Conservation (phyloP, 2,797 vertebrate genomes). For the Petrocephalus sullivani region DNA sequence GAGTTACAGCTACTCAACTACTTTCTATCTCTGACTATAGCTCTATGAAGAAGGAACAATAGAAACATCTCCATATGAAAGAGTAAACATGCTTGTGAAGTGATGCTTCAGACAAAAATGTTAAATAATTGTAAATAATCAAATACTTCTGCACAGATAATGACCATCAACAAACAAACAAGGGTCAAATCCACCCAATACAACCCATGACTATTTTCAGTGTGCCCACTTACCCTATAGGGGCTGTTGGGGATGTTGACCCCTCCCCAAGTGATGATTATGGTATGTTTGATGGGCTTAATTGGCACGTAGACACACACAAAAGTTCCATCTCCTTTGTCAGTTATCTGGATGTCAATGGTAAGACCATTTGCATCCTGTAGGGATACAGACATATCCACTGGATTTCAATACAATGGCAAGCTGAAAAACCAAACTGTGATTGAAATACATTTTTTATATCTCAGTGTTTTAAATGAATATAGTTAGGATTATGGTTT, state of each 20-base stretch:
- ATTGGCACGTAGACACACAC: conserved; percentile 82
- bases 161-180: background rate
- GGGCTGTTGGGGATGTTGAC: conserved; percentile 91
- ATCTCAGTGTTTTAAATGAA: background rate
- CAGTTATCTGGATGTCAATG: conserved; percentile 86
- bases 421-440: background rate
- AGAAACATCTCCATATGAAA: background rate
- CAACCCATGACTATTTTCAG: background rate
- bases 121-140: background rate
- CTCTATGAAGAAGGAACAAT: background rate
- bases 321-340: conserved; percentile 83
- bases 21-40: background rate
- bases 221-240: conserved; percentile 72
- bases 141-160: background rate
- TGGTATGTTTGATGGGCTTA: conserved; percentile 92
- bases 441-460: background rate
- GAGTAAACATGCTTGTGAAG: background rate
- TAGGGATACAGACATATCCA: background rate
- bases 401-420: background rate
- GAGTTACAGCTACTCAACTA: background rate
- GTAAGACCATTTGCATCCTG: conserved; percentile 85
- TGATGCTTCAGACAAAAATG: background rate
- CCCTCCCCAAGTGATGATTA: conserved; percentile 88
- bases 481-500: background rate
- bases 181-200: background rate